Conservation (phyloP, 2,797 vertebrate species). For the Pangasius larnaudii region DNA sequence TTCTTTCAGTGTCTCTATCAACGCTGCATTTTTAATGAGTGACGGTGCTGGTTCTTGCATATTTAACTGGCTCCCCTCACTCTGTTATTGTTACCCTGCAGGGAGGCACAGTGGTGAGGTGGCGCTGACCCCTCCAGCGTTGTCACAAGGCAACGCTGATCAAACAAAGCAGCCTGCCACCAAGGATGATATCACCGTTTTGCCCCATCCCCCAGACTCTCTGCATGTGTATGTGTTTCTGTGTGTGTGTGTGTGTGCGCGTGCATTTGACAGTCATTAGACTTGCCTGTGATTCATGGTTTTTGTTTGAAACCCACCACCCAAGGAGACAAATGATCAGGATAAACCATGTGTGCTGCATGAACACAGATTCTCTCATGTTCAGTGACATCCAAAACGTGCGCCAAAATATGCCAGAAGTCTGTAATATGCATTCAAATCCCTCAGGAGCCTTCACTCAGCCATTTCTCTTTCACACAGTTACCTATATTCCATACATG, state of each 20-base stretch:
- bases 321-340: slow-evolving; percentile 43
- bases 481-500: neutral
- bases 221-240: slow-evolving; percentile 1
- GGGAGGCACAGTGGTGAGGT: slow-evolving; percentile 41
- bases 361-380: slow-evolving; percentile 29
- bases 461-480: neutral
- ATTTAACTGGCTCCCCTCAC: slow-evolving; percentile 46
- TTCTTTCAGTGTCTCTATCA: slow-evolving; percentile 34
- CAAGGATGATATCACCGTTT: slow-evolving; percentile 54
- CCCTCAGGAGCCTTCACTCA: neutral
- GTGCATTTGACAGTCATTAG: slow-evolving; percentile 44
- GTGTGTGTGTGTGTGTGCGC: neutral
- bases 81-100: slow-evolving; percentile 51
- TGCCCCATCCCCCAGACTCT: slow-evolving; percentile 45
- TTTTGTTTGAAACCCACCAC: slow-evolving; percentile 41
- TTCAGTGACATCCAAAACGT: neutral
- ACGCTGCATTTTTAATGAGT: slow-evolving; percentile 53
- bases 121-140: slow-evolving; percentile 39
- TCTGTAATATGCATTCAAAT: neutral
- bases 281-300: slow-evolving; percentile 48
- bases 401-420: neutral
- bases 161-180: slow-evolving; percentile 58
- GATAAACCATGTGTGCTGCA: slow-evolving; percentile 18
- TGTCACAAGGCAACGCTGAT: slow-evolving; percentile 42
- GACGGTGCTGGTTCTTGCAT: slow-evolving; percentile 44